Percentiles rank a stretch among this genome's conserved stretches.
These are phyloP conservation scores for Atrichornis clamosus DNA, from an alignment of 2,113 vertebrate genomes.

Conservation along the genomic window DNA sequence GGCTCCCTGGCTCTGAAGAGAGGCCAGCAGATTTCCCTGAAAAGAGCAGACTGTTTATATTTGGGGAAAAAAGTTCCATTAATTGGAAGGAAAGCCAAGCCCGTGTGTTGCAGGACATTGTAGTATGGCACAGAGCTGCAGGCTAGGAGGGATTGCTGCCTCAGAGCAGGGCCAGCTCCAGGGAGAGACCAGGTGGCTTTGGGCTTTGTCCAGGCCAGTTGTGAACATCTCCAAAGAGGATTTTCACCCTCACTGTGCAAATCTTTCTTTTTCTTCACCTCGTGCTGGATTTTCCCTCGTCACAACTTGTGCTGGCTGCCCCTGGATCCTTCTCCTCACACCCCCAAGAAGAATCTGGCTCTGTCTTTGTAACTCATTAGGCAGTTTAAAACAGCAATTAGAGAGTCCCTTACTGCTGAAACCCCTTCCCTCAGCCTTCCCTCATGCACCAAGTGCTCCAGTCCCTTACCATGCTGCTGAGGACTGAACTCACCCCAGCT, in stretches of 20 bases:
- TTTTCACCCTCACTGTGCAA: conserved; percentile 31
- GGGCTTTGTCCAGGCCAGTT: not conserved
- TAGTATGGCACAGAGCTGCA: not conserved
- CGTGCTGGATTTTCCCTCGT: not conserved
- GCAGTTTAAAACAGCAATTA: not conserved
- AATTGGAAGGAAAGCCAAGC: not conserved
- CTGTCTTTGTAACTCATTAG: not conserved
- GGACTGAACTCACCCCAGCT: not conserved
- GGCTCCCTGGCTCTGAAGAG: conserved; percentile 41
- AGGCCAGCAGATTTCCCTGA: conserved; percentile 59
- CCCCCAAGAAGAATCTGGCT: not conserved
- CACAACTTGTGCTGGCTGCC: not conserved
- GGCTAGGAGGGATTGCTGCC: not conserved
- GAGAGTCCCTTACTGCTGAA: not conserved
- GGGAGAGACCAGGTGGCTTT: conserved; percentile 8
- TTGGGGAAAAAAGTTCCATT: not conserved
- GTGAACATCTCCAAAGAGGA: conserved; percentile 45
- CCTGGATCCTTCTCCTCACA: not conserved
- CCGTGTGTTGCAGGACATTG: not conserved
- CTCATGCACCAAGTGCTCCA: not conserved
- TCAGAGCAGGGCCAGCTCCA: not conserved
- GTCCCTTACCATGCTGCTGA: not conserved
- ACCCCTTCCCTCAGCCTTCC: not conserved
- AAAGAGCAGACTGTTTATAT: conserved; percentile 56
- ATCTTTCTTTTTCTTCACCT: not conserved